Percentiles rank a stretch among this genome's conserved stretches.
Conservation (phyloP, 2,113 vertebrate species). For the Spheniscus mendiculus region DNA sequence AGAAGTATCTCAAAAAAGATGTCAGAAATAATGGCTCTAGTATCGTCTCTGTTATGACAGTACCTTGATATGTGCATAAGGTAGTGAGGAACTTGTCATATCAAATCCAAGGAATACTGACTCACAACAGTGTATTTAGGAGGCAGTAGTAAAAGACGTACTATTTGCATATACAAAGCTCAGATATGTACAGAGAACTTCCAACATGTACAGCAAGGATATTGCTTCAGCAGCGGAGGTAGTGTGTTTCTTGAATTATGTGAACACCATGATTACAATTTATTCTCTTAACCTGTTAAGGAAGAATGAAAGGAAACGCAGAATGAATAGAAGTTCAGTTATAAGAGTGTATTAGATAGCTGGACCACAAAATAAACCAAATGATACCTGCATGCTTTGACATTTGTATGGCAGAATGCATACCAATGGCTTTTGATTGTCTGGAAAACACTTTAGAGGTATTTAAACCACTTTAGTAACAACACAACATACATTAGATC, state of each 20-base stretch:
- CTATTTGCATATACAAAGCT: background rate
- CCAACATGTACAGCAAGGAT: background rate
- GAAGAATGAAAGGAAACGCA: background rate
- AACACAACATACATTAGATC: background rate
- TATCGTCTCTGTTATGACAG: background rate
- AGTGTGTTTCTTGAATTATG: background rate
- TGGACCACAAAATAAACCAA: background rate
- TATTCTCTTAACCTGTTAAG: background rate
- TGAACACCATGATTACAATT: background rate
- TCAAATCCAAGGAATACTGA: background rate
- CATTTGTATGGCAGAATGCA: background rate
- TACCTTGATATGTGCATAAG: background rate
- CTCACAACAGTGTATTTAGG: background rate
- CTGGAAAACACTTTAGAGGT: background rate
- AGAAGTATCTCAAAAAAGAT: background rate
- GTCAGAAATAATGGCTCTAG: background rate
- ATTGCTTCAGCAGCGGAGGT: background rate
- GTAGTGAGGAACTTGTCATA: background rate
- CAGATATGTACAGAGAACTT: accelerated
- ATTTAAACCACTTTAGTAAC: background rate
- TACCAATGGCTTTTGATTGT: background rate
- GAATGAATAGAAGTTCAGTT: background rate
- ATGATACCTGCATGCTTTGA: background rate
- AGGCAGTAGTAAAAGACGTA: background rate
- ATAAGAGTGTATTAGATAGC: background rate